phyloP scores from a whole-genome alignment of 2,113 vertebrate genomes.

The Vulpes ferrilata region DNA sequence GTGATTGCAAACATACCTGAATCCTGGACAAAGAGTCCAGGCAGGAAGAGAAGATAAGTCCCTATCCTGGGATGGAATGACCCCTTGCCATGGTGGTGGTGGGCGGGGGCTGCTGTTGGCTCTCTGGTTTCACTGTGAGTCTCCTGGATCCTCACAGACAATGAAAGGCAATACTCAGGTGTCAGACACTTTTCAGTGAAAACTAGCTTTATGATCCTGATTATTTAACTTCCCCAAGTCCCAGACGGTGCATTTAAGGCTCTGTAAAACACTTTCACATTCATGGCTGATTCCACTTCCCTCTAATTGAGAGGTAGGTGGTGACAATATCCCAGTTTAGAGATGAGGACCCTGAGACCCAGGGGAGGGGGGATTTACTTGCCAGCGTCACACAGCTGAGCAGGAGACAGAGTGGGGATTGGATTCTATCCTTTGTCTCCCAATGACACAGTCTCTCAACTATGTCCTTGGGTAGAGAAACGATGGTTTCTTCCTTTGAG shows the following conservation, averaged over 20 bases:
- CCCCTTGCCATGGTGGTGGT: accelerated
- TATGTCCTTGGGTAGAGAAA: background rate
- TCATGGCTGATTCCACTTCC: background rate
- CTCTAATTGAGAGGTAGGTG: background rate
- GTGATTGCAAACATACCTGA: background rate
- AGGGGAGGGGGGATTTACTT: too few species aligned
- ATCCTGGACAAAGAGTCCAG: background rate
- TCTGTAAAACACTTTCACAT: background rate
- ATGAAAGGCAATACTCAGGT: too few species aligned
- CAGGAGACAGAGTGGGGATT: background rate
- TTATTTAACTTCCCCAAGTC: background rate
- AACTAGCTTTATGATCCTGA: background rate
- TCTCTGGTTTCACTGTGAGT: background rate
- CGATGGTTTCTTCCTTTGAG: background rate
- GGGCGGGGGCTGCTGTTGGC: background rate
- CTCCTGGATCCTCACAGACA: background rate
- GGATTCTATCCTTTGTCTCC: background rate
- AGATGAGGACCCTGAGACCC: background rate
- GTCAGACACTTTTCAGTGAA: background rate
- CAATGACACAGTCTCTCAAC: background rate
- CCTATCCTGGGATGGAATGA: background rate
- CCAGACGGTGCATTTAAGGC: background rate
- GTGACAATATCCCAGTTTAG: background rate
- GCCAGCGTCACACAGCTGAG: background rate
- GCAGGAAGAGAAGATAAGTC: background rate